Evolutionary conservation across 2,113 vertebrate genomes (phyloP).

Genomic region (Peromyscus polionotus): DNA sequence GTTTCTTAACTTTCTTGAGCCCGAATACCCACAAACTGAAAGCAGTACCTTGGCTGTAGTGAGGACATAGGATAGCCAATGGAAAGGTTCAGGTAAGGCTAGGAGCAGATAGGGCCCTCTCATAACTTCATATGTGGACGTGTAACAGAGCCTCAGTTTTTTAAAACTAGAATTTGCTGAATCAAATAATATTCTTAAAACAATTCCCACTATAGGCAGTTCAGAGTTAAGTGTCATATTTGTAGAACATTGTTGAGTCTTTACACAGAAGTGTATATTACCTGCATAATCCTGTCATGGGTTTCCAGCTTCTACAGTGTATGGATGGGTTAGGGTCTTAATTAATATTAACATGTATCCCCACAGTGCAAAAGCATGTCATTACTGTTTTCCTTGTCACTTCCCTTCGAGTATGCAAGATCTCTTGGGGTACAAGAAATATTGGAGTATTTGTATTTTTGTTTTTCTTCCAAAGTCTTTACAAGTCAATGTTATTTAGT

Average conservation of each 20-base stretch:
- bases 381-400: background rate
- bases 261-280: conserved; percentile 51
- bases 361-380: background rate
- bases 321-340: background rate
- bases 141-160: background rate
- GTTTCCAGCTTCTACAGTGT: conserved; percentile 5
- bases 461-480: conserved; percentile 5
- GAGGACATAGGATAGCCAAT: background rate
- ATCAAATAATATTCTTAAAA: conserved; percentile 55
- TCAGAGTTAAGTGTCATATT: conserved; percentile 77
- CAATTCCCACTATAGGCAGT: conserved; percentile 80
- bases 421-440: background rate
- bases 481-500: background rate
- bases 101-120: background rate
- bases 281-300: background rate
- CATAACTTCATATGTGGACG: background rate
- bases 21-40: background rate
- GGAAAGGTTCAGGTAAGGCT: background rate
- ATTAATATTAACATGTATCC: background rate
- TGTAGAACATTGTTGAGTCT: conserved; percentile 75
- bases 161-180: conserved; percentile 74
- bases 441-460: conserved; percentile 11
- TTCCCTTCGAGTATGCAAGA: background rate
- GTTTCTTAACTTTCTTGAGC: background rate
- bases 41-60: background rate